Percentiles rank a stretch among this genome's conserved stretches.
Conservation (phyloP, 2,113 vertebrate genomes). For the Empidonax alnorum region DNA sequence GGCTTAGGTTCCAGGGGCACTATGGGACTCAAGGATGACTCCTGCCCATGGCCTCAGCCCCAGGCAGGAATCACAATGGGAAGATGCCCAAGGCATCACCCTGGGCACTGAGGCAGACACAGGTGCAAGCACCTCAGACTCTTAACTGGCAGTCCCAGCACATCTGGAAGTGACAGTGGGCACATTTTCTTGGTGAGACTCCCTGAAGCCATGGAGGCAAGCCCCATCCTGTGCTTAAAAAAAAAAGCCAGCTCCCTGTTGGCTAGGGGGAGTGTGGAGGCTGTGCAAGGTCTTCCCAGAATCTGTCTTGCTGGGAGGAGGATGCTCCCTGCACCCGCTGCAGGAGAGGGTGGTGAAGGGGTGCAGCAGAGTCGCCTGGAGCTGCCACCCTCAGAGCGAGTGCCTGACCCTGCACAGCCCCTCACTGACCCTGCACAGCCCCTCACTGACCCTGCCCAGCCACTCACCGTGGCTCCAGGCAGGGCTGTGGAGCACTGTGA, state of each 20-base stretch:
- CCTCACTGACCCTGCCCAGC: neutral
- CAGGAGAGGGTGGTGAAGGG: neutral
- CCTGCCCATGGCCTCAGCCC: neutral
- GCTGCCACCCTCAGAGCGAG: accelerated
- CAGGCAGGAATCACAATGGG: accelerated
- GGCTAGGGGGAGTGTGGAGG: neutral
- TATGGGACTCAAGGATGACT: accelerated
- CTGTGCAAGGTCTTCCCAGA: neutral
- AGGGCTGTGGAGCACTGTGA: accelerated
- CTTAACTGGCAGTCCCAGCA: accelerated
- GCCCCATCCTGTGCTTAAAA: accelerated
- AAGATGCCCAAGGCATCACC: neutral
- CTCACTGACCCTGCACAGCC: neutral
- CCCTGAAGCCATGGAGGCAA: accelerated
- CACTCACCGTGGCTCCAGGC: accelerated
- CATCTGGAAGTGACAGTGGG: neutral
- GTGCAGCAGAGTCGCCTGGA: accelerated
- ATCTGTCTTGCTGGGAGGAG: neutral
- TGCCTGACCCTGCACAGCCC: neutral
- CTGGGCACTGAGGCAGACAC: accelerated
- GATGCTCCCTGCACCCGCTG: accelerated
- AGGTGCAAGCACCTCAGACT: accelerated
- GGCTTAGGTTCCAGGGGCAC: accelerated
- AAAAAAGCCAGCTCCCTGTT: neutral
- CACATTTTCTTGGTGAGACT: neutral